Evolutionary conservation across 2,888 invertebrate species (phyloP).

Genomic region (Trichacis sp.): DNA sequence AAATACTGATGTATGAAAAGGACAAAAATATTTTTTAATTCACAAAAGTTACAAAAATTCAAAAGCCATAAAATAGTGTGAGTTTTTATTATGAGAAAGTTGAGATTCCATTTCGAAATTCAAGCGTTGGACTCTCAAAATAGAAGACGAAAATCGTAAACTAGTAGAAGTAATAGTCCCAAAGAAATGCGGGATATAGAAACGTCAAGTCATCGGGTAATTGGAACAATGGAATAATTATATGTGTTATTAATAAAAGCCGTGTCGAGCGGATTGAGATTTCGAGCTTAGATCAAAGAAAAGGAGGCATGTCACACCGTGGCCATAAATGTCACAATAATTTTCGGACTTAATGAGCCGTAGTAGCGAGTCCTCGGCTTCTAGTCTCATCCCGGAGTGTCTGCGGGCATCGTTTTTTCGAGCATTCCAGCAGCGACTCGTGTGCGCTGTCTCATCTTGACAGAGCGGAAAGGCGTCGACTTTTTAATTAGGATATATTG

Average conservation of each 20-base stretch:
- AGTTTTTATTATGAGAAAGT: no score
- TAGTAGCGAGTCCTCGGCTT: conserved; percentile 37
- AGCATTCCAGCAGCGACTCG: conserved; percentile 6
- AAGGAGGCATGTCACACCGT: conserved; percentile 54
- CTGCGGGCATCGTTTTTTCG: conserved; percentile 1
- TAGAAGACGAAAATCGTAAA: background rate
- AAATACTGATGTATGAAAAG: no score
- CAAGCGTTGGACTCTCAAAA: background rate
- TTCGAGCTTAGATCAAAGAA: conserved; percentile 28
- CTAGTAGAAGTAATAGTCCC: background rate
- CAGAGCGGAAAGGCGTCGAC: conserved; percentile 65
- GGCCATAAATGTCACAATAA: conserved; percentile 67
- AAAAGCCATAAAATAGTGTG: no score
- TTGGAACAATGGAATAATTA: conserved; percentile 3
- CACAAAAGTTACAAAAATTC: no score
- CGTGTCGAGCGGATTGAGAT: conserved; percentile 1
- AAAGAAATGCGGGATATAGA: background rate
- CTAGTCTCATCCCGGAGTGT: background rate
- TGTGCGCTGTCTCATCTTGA: conserved; percentile 46
- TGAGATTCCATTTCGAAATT: no score
- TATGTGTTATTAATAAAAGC: conserved; percentile 5
- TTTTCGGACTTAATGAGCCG: conserved; percentile 68
- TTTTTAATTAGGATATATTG: conserved; percentile 63
- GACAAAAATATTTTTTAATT: no score
- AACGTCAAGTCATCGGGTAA: background rate